Evolutionary conservation across 2,888 invertebrate species (phyloP), one percentile per base, ranked within the genome.

Genomic region (Syritta pipiens): DNA sequence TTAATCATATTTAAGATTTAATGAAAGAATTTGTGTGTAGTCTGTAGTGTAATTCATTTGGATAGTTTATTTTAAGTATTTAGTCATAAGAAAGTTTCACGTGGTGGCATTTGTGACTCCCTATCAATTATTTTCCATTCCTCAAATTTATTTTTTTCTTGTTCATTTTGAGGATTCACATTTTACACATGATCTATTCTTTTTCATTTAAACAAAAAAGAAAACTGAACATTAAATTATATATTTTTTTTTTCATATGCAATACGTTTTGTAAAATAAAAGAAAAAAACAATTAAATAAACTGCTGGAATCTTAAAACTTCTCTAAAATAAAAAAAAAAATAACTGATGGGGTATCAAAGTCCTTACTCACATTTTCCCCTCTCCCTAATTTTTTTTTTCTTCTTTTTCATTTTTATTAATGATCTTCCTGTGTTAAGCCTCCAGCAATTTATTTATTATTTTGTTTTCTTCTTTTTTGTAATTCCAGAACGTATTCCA

Each of bases 401-500:
- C 42, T 46, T 49, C 60, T 74, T 59, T 32, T 51, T 62, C 20
- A 6, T 57, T 59, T 68, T 74, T 48, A 46, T 28, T 51, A 71
- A 42, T 32, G 55, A 55, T 76, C 62, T 20, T 59, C 42, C 28
- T 6, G 28, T 37, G 37, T n/a, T 67, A 28, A 83, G 83, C 82
- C 83, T 85, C 87, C 88, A 87, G 87, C 88, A 88, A 87, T 87
- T 88, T 86, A 85, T 86, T 87, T 85, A 85, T 81, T 75, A 71
- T 74, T 75, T 46, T 35, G 32, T 30, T 59, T 63, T 69, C 24
- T 59, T 67, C 65, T 72, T 48, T 79, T 20, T 65, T 71, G 40
- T 77, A 62, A 67, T 79, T 86, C 83, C 87, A 89, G 88, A 88
- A 85, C 88, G 88, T 84, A 85, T 89, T 83, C 86, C 87, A 83